Evolutionary conservation across 2,113 vertebrate species (phyloP), one percentile per base, ranked within the genome.

Genomic region (Callocephalon fimbriatum): DNA sequence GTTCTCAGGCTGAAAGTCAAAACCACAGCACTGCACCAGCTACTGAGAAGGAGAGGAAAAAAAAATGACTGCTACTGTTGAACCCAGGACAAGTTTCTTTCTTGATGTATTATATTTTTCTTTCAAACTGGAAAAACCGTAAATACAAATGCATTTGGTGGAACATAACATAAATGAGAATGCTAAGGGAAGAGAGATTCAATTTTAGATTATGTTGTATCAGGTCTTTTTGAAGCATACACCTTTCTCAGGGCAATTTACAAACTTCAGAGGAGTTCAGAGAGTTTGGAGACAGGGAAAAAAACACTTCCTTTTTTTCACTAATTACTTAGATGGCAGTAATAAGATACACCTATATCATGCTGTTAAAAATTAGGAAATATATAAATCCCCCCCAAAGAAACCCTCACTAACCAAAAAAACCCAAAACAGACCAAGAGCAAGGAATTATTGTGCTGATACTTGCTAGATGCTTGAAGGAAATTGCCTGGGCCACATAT

Each of bases 341-440:
- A 58, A 16, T 85, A 58, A 40, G 37, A 45, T 27, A 5, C 32
- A 90, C 27, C 6, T 74, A 7, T 54, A 27, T 21, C 5, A 45
- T 74, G 11, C 18, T 77, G 23, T 15, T 82, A 31, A 26, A 50
- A 66, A 35, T 35, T 23, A 35, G 32, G 13, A 58, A 35, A 35
- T 58, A 9, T 4, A 58, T 35, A 35, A 58, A 22, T 22, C 13
- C 13, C 9, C 4, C 4, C 4, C 2, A 45, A 0, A 9, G 23
- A 58, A 86, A 61, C 17, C 51, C 8, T 20, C 10, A 37, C 1
- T 4, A 56, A 25, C 4, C 11, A 71, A 31, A 35, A 51, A 35
- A 37, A 1, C 1, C 14, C 4, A 23, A 21, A 6, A 1, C 6
- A 14, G 27, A 17, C 2, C 3, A 5, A 4, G 3, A 61, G 12